A percentile compares a stretch with the other conserved stretches of the same genome.
Conservation (phyloP, 2,113 vertebrate genomes). For the Trogon melanurus region DNA sequence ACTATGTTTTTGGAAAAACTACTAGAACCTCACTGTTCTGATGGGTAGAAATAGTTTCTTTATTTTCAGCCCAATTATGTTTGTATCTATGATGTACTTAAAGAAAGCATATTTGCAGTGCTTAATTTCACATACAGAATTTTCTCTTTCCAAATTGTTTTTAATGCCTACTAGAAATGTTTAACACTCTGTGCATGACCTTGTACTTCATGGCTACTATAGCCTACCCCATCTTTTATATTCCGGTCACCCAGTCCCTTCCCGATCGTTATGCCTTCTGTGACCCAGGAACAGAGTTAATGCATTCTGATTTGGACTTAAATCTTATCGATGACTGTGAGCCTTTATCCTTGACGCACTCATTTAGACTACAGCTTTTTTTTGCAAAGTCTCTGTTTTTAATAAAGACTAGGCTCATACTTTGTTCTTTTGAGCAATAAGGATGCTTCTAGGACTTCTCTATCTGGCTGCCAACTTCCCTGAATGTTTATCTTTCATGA, state of each 20-base stretch:
- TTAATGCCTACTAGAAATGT: neutral
- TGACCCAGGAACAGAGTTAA: neutral
- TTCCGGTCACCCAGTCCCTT: neutral
- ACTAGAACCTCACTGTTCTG: neutral
- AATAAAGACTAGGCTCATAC: neutral
- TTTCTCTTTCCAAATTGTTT: neutral
- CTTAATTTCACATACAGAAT: neutral
- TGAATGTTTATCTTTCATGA: neutral
- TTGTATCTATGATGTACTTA: neutral
- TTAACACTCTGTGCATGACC: neutral
- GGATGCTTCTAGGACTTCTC: neutral
- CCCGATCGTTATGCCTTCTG: neutral
- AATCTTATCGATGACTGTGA: neutral
- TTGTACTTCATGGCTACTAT: neutral
- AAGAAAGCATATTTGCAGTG: neutral
- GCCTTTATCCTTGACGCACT: neutral
- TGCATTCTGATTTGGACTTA: neutral
- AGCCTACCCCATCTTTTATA: neutral
- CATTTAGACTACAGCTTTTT: neutral
- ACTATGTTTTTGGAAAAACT: neutral
- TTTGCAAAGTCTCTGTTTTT: neutral
- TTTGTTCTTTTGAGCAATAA: neutral
- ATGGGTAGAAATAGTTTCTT: neutral
- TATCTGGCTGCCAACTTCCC: neutral
- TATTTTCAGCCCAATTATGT: neutral